These are phyloP conservation scores for Dyspetes luteomarginatus DNA, from an alignment of 2,888 invertebrate species.

Conservation along the genomic window DNA sequence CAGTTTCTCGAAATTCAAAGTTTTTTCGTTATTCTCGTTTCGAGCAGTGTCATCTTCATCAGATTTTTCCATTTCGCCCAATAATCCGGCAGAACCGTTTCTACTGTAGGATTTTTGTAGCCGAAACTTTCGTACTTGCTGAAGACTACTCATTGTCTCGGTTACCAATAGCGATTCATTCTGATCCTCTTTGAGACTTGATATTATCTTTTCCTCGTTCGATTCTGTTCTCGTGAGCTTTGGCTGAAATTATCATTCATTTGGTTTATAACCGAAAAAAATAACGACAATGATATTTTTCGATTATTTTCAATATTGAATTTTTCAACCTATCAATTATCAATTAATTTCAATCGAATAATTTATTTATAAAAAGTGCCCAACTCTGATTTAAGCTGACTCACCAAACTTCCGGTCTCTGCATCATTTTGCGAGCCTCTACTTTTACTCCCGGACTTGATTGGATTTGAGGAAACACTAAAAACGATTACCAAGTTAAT, in stretches of 20 bases:
- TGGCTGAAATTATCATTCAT: slow-evolving; percentile 62
- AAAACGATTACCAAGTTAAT: slow-evolving; percentile 18
- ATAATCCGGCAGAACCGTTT: slow-evolving; percentile 54
- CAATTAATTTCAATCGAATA: too few relatives aligned
- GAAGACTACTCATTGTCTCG: slow-evolving; percentile 76
- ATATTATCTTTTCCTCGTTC: slow-evolving; percentile 67
- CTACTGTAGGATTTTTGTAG: slow-evolving; percentile 73
- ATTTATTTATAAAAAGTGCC: not conserved
- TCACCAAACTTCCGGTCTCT: slow-evolving; percentile 73
- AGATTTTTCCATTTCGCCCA: slow-evolving; percentile 45
- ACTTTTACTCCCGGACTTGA: slow-evolving; percentile 68
- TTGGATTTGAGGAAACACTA: slow-evolving; percentile 66
- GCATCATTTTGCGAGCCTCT: slow-evolving; percentile 69
- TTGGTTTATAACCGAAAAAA: slow-evolving; percentile 7
- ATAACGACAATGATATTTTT: too few relatives aligned
- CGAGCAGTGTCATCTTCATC: slow-evolving; percentile 44
- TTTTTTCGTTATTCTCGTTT: slow-evolving; percentile 38
- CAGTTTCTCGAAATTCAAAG: slow-evolving; percentile 54
- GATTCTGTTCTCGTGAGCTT: slow-evolving; percentile 66
- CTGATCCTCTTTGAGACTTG: slow-evolving; percentile 55
- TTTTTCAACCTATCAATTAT: slow-evolving; percentile 17
- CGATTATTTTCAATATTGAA: too few relatives aligned
- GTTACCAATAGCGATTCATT: slow-evolving; percentile 61
- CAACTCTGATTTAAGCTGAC: slow-evolving; percentile 33
- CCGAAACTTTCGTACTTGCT: slow-evolving; percentile 76